Evolutionary conservation across 2,888 invertebrate genomes (phyloP), one percentile per base, ranked within the genome.

Genomic region (Anoplius nigerrimus): DNA sequence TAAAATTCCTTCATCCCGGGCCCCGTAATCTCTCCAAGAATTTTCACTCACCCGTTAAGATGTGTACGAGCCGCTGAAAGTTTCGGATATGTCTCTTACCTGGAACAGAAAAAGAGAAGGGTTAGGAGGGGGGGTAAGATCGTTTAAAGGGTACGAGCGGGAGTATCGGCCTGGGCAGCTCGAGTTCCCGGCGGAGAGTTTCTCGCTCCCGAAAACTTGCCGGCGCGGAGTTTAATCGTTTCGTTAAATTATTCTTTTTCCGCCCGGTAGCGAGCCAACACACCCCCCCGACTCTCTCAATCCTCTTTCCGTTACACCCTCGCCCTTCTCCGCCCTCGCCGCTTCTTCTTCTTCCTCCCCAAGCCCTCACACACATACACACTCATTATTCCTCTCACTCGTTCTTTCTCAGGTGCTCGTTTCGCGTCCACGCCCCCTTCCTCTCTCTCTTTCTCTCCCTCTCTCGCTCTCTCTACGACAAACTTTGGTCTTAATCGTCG

Each of bases 401-500:
- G 34, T 34, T 34, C 34, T 34, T 34, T 34, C 34, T 34, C 34
- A 11, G 4, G 20, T n/a, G 16, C 5, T 6, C 5, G n/a, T 48
- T 48, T 5, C 4, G n/a, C 18, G 18, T 48, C 48, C 48, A 18
- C 48, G 48, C 48, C 20, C 48, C 48, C 13, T 18, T 11, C 2
- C 0, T 11, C 4, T 2, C 0, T 11, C 52, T 5, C 52, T 4
- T 21, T 21, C 52, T 15, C 52, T 13, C 52, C 11, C 52, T 4
- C 52, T 21, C 52, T 15, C 52, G 21, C 52, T 4, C 52, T 21
- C 52, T 15, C 52, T 13, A 15, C 61, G 46, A 61, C 66, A 72
- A 79, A 79, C 68, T 79, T 79, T 57, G 52, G 58, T 62, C 75
- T 75, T 79, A 79, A 79, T 79, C 80, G 77, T 64, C 68, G 66